Base-by-base conservation (phyloP, 2,888 invertebrate species). In the Cosmia trapezina region DNA sequence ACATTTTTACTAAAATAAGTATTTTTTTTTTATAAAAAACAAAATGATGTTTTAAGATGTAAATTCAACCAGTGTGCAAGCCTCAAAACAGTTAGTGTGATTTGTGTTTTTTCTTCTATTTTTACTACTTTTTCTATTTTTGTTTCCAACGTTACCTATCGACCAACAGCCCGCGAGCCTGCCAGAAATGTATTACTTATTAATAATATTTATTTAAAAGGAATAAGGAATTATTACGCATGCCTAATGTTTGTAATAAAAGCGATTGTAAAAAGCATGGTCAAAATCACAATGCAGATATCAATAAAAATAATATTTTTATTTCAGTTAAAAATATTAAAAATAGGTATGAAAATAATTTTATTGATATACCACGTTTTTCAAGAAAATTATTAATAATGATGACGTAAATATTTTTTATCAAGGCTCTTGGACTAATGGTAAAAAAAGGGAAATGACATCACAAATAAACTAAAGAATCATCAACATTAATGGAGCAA, bases 121-220 rank as follows among this genome's bases (percentile, higher is more conserved):
- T 86, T 73, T 64, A 63, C 81, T 79, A 81, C 57, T 49, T 65
- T 73, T 76, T 81, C 22, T 81, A 73, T 76, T 70, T 81, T 78
- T 83, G 83, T 83, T 84, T 84, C 53, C 79, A 81, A 86, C 85
- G 79, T 93, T 94, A 94, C 94, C 94, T 94, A 94, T 91, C 91
- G 93, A 83, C 91, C 92, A 86, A 90, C 90, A 85, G 90, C 91
- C 76, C 91, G 91, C 80, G 89, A 88, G 87, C 93, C 93, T 94
- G 93, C 87, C 87, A 87, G 89, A 89, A 88, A 90, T 86, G 56
- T 78, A 82, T 80, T 72, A 70, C 76, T 76, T 77, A 85, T 83
- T 79, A 87, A 78, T 86, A 79, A 71, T 79, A 66, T 70, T 80
- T 62, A 76, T 70, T 62, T 72, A 59, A 78, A 79, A 67, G 76